A percentile compares a stretch with the other conserved stretches of the same genome.
phyloP scores from a whole-genome alignment of 2,888 invertebrate species.

The Lepetodrilus schrolli region DNA sequence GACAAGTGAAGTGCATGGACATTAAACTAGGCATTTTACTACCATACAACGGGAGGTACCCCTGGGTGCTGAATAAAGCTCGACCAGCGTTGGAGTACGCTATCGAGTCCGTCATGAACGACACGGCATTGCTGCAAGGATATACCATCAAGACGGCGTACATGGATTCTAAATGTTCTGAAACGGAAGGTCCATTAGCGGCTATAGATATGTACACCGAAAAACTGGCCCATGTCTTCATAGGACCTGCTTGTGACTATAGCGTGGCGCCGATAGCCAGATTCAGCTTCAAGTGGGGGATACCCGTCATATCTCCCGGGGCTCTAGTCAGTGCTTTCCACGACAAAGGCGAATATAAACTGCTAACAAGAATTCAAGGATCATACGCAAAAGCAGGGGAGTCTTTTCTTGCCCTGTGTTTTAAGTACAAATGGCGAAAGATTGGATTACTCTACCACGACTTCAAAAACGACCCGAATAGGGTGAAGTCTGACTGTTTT shows the following conservation, averaged over 20 bases:
- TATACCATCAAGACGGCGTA: slow-evolving; percentile 40
- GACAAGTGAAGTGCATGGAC: not conserved
- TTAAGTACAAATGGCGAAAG: slow-evolving; percentile 61
- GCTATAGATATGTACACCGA: slow-evolving; percentile 63
- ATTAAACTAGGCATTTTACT: slow-evolving; percentile 63
- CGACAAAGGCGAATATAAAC: slow-evolving; percentile 79
- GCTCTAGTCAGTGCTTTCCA: slow-evolving; percentile 62
- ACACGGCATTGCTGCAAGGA: slow-evolving; percentile 37
- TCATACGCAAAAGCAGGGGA: slow-evolving; percentile 63
- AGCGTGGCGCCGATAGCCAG: slow-evolving; percentile 91
- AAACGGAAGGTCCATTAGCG: slow-evolving; percentile 58
- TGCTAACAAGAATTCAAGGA: slow-evolving; percentile 79
- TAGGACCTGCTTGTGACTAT: slow-evolving; percentile 75
- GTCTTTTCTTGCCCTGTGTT: slow-evolving; percentile 51
- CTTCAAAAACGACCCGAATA: slow-evolving; percentile 43
- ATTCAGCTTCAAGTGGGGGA: slow-evolving; percentile 88
- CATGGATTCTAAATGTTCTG: slow-evolving; percentile 62
- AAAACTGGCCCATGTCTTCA: slow-evolving; percentile 55
- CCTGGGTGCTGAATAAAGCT: slow-evolving; percentile 56
- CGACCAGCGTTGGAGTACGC: slow-evolving; percentile 69
- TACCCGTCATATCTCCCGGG: slow-evolving; percentile 85
- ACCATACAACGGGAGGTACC: slow-evolving; percentile 48
- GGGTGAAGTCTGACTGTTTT: slow-evolving; percentile 78
- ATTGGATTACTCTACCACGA: slow-evolving; percentile 63
- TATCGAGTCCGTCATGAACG: slow-evolving; percentile 48